phyloP scores from a whole-genome alignment of 2,888 invertebrate species.

The Tromatobia lineatoria region DNA sequence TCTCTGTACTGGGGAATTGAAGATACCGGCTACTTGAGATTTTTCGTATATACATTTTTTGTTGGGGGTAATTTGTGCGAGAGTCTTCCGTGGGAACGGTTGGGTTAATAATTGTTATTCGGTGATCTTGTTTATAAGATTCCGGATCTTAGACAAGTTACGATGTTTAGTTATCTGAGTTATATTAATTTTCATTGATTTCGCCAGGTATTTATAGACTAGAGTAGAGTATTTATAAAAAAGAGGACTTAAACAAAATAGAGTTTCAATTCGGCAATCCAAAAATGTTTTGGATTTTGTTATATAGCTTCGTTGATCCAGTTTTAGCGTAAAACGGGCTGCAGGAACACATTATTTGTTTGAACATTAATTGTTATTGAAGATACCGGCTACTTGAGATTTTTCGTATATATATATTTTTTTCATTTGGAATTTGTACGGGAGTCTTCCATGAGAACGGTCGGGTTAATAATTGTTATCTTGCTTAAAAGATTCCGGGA shows the following conservation, averaged over 20 bases:
- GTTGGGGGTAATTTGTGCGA: not conserved
- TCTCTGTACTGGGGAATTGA: slow-evolving; percentile 22
- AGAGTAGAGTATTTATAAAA: too few relatives aligned
- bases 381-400: slow-evolving; percentile 26
- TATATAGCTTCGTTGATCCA: slow-evolving; percentile 53
- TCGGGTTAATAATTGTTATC: not conserved
- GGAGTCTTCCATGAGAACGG: slow-evolving; percentile 21
- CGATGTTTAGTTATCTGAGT: not conserved
- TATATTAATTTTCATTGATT: too few relatives aligned
- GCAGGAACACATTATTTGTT: slow-evolving; percentile 16
- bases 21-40: slow-evolving; percentile 25
- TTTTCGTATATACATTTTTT: not conserved
- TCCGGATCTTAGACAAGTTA: not conserved
- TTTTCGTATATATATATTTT: not conserved
- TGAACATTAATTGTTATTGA: slow-evolving; percentile 51
- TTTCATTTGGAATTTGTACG: not conserved
- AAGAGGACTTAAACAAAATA: too few relatives aligned
- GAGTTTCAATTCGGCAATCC: too few relatives aligned
- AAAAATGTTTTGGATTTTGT: too few relatives aligned
- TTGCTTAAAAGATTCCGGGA: not conserved
- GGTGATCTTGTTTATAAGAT: not conserved
- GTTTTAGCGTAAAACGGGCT: slow-evolving; percentile 29
- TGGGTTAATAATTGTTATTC: not conserved
- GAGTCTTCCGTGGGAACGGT: slow-evolving; percentile 23
- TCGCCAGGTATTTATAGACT: too few relatives aligned